These are phyloP conservation scores for Clivina fossor DNA, from an alignment of 2,888 invertebrate genomes.

Conservation along the genomic window DNA sequence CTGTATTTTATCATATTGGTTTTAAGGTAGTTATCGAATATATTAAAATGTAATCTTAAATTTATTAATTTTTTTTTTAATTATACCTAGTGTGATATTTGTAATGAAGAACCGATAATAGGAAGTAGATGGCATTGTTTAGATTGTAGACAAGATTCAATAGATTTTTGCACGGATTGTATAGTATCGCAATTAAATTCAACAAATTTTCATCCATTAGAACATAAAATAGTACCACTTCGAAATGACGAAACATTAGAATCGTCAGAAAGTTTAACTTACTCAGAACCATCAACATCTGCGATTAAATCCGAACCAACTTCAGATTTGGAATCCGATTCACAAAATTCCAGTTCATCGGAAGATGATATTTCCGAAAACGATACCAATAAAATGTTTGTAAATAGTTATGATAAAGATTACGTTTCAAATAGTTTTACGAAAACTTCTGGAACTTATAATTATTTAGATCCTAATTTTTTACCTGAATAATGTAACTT, in stretches of 20 bases:
- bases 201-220: constrained; percentile 53
- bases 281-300: background rate
- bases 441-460: constrained; percentile 35
- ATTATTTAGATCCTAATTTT: constrained; percentile 44
- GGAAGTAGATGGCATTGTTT: constrained; percentile 72
- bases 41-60: background rate
- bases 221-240: constrained; percentile 52
- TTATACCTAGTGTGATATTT: constrained; percentile 69
- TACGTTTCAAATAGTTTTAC: constrained; percentile 38
- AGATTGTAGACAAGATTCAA: constrained; percentile 58
- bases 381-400: background rate
- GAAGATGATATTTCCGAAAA: background rate
- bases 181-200: constrained; percentile 59
- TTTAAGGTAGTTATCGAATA: constrained; percentile 50
- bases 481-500: constrained; percentile 39
- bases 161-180: constrained; percentile 69
- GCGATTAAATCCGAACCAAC: background rate
- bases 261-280: background rate
- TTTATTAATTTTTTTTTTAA: constrained; percentile 26
- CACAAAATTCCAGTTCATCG: background rate
- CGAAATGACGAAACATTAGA: constrained; percentile 39
- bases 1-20: constrained; percentile 51
- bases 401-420: constrained; percentile 23
- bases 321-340: background rate
- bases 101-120: constrained; percentile 63